Base-by-base conservation (phyloP, 2,113 vertebrate genomes). In the Todiramphus chloris region DNA sequence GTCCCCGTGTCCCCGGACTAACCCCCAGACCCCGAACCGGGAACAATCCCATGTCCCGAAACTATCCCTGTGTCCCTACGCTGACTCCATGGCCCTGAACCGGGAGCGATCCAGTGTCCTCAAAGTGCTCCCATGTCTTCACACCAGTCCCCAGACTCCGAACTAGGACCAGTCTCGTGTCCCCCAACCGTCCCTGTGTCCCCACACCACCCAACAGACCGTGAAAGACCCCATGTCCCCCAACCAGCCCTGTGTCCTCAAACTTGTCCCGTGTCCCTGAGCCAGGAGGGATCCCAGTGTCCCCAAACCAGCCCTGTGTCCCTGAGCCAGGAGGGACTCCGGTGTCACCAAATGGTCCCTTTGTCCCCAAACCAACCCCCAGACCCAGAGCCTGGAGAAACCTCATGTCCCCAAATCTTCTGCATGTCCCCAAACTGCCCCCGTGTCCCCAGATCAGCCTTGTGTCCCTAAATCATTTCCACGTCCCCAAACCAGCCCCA, bases 21-120 rank as follows among this genome's bases (percentile, higher is more conserved):
- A 13, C 13, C 16, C 33, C 16, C 6, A 66, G 56, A 50, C 21
- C 3, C 16, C 23, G 7, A 89, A 30, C 11, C 3, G 4, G 35
- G 31, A 28, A 5, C 3, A 3, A 30, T 5, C 13, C 8, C 0
- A 1, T 27, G 44, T 51, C 44, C 21, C 14, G 30, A 59, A 24
- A 76, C 15, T 8, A 5, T 9, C 10, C 39, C 3, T 1, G 10
- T 41, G 16, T 59, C 35, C 53, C 31, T 3, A 35, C 3, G 13
- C 10, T 1, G 2, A 21, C 4, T 18, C 50, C 21, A 2, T 4
- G 39, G 8, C 48, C 5, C 35, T 1, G 5, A 59, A 5, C 30
- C 2, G 3, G 31, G 13, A 48, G 8, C 0, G 28, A 35, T 9
- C 1, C 23, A 0, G 5, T 46, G 31, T 63, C 43, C 23, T 53